A percentile compares a stretch with the other conserved stretches of the same genome.
Conservation (phyloP, 2,113 vertebrate species). For the Solea senegalensis region DNA sequence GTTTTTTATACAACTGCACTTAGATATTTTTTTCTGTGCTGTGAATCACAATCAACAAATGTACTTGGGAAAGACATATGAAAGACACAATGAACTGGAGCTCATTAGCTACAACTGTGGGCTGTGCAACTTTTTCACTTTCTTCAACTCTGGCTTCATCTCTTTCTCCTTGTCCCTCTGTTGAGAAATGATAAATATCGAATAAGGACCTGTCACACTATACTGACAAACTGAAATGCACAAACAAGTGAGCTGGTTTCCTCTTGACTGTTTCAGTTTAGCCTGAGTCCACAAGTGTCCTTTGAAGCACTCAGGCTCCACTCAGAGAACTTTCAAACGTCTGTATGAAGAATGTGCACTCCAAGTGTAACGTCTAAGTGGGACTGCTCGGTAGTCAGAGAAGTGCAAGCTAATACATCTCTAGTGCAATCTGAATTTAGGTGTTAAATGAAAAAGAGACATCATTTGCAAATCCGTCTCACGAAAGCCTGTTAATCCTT, state of each 20-base stretch:
- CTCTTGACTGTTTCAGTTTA: slow-evolving; percentile 37
- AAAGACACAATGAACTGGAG: slow-evolving; percentile 13
- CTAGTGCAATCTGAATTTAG: neutral
- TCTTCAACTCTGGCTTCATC: neutral
- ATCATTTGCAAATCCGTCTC: slow-evolving; percentile 2
- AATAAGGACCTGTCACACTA: slow-evolving; percentile 19
- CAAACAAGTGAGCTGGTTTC: slow-evolving; percentile 37
- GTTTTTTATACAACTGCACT: slow-evolving; percentile 1
- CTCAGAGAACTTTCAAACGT: slow-evolving; percentile 45
- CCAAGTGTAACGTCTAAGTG: neutral
- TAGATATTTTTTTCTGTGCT: neutral
- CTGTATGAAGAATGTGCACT: slow-evolving; percentile 25
- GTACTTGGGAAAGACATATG: neutral
- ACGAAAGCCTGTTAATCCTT: slow-evolving; percentile 1
- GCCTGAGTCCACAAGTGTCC: slow-evolving; percentile 39
- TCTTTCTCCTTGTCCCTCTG: slow-evolving; percentile 21
- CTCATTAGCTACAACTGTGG: slow-evolving; percentile 52
- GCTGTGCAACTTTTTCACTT: slow-evolving; percentile 11
- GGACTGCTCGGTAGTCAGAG: slow-evolving; percentile 4
- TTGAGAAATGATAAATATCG: slow-evolving; percentile 52
- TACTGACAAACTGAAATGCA: slow-evolving; percentile 22
- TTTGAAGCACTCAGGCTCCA: slow-evolving; percentile 44
- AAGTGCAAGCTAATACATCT: neutral
- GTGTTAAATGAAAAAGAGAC: neutral
- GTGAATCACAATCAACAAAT: slow-evolving; percentile 1